phyloP scores from a whole-genome alignment of 2,113 vertebrate genomes.

The Falco punctatus region DNA sequence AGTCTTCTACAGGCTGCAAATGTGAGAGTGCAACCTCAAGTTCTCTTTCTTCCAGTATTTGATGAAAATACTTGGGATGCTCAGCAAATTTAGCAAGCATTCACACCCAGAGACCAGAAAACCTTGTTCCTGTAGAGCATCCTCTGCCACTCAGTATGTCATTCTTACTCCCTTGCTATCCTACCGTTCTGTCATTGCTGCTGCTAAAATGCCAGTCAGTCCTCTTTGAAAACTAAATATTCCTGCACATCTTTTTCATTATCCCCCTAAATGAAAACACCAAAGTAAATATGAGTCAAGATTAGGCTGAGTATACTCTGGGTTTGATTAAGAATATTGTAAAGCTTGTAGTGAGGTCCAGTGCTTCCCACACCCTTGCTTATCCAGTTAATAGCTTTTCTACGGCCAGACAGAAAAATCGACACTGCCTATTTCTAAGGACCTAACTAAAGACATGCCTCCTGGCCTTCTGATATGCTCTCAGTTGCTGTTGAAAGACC shows the following conservation, averaged over 20 bases:
- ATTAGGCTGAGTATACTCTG: background rate
- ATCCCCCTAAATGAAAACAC: background rate
- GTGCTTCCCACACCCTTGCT: background rate
- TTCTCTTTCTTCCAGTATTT: background rate
- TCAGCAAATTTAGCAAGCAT: background rate
- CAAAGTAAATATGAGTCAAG: slow-evolving; percentile 11
- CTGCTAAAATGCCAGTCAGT: background rate
- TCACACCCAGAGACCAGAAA: background rate
- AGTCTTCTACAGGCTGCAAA: background rate
- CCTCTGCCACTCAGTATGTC: background rate
- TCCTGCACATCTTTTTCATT: background rate
- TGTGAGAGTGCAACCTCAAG: background rate
- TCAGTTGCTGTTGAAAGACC: background rate
- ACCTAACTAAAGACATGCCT: background rate
- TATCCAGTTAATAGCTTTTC: background rate
- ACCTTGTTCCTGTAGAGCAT: background rate
- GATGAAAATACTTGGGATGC: background rate
- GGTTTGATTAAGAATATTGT: background rate
- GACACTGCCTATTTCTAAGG: background rate
- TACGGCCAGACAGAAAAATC: background rate
- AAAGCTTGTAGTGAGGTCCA: background rate
- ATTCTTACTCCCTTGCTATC: background rate
- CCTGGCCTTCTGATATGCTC: background rate
- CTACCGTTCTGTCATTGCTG: background rate
- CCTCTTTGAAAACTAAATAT: background rate